Evolutionary conservation across 2,113 vertebrate species (phyloP).

Genomic region (Pomatostomus ruficeps): DNA sequence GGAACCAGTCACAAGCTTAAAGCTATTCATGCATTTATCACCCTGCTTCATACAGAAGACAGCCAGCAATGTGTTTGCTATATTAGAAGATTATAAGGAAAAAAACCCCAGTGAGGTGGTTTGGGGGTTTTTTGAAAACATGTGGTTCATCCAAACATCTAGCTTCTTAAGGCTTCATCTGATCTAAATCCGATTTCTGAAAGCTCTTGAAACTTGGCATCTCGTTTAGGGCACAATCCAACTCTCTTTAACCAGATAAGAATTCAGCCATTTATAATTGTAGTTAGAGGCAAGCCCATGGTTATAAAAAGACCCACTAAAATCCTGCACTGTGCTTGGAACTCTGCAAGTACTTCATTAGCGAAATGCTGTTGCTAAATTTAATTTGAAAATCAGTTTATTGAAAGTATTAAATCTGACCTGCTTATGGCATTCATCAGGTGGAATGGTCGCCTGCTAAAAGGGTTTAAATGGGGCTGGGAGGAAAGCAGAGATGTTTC

Average conservation of each 20-base stretch:
- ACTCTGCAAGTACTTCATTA: not conserved
- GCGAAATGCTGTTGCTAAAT: not conserved
- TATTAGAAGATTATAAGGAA: not conserved
- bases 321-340: not conserved
- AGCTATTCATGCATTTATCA: not conserved
- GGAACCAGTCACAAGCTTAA: not conserved
- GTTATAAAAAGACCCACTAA: not conserved
- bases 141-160: not conserved
- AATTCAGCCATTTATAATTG: not conserved
- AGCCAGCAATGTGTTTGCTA: not conserved
- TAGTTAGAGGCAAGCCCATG: not conserved
- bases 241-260: not conserved
- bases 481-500: not conserved
- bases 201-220: not conserved
- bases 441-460: not conserved
- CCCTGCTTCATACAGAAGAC: not conserved
- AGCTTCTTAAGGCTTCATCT: not conserved
- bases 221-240: not conserved
- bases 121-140: not conserved
- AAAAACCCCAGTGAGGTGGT: not conserved
- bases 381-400: not conserved
- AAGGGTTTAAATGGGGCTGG: not conserved
- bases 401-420: not conserved
- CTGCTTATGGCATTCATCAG: not conserved
- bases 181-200: constrained; percentile 1